These are phyloP conservation scores for Todus mexicanus DNA, from an alignment of 2,797 vertebrate species.

Conservation along the genomic window DNA sequence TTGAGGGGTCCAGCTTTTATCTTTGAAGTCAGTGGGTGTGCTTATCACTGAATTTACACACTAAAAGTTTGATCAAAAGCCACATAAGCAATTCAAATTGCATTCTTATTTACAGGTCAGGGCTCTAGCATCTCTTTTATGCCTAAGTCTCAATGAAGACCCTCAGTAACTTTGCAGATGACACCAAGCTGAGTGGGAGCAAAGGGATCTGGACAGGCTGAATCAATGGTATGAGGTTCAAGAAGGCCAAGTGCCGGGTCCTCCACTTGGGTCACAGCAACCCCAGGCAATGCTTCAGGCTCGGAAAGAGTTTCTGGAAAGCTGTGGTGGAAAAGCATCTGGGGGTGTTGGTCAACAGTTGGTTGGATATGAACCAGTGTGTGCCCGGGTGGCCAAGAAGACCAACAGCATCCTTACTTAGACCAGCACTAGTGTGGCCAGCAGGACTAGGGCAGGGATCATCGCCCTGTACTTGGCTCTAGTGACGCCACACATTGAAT, in stretches of 20 bases:
- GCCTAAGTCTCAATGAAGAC: neutral
- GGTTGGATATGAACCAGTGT: neutral
- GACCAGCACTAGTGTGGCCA: neutral
- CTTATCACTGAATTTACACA: constrained; percentile 11
- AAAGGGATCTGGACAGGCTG: neutral
- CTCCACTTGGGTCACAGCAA: neutral
- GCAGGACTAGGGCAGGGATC: too few species aligned
- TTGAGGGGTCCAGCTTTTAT: neutral
- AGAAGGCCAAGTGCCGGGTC: neutral
- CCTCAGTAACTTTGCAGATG: neutral
- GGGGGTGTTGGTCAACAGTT: neutral
- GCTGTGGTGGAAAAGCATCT: neutral
- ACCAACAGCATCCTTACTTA: neutral
- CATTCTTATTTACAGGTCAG: neutral
- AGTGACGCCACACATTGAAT: neutral
- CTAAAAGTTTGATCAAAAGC: constrained; percentile 47
- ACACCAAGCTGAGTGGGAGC: neutral
- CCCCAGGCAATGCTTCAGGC: neutral
- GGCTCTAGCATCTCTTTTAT: neutral
- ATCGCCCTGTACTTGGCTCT: neutral
- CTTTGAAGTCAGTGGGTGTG: constrained; percentile 3
- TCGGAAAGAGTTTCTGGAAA: neutral
- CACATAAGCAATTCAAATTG: neutral
- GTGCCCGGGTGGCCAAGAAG: neutral
- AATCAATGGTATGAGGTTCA: neutral